Percentiles rank a stretch among this genome's conserved stretches.
phyloP scores from a whole-genome alignment of 2,113 vertebrate genomes.

The Hemicordylus capensis region DNA sequence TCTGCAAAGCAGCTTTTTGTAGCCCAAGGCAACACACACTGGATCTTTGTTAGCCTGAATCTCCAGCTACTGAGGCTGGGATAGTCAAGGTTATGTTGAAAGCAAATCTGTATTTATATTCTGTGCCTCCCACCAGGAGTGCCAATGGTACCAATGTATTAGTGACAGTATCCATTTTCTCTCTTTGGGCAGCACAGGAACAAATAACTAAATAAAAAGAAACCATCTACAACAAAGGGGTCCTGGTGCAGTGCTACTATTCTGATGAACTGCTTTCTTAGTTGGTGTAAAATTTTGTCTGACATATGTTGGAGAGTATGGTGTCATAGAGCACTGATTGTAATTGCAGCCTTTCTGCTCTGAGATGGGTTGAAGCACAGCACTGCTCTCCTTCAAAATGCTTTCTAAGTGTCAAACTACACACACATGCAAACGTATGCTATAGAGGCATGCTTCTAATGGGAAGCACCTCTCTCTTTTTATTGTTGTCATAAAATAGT shows the following conservation, averaged over 20 bases:
- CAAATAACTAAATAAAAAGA: background rate
- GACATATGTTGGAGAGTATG: background rate
- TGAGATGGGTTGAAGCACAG: background rate
- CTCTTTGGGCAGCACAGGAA: background rate
- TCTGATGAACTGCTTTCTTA: background rate
- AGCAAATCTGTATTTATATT: constrained; percentile 8
- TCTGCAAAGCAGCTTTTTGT: constrained; percentile 46
- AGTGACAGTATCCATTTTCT: background rate
- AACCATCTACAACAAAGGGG: background rate
- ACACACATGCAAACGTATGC: too few relatives aligned
- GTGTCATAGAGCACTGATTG: background rate
- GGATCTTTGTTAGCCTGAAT: constrained; percentile 60
- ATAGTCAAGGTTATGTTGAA: constrained; percentile 20
- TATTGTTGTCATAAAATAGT: too few relatives aligned
- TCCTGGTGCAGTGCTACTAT: background rate
- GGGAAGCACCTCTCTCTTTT: too few relatives aligned
- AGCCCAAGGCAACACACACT: constrained; percentile 56
- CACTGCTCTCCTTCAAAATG: background rate
- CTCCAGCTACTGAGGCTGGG: constrained; percentile 37
- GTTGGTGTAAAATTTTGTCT: background rate
- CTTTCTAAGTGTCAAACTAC: too few relatives aligned
- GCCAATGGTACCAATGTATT: background rate
- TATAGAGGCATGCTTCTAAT: too few relatives aligned
- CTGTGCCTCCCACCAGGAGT: background rate
- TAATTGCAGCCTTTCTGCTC: background rate